Percentiles rank a stretch among this genome's conserved stretches.
phyloP scores from a whole-genome alignment of 2,888 invertebrate species.

The Drosophila multiciliata region DNA sequence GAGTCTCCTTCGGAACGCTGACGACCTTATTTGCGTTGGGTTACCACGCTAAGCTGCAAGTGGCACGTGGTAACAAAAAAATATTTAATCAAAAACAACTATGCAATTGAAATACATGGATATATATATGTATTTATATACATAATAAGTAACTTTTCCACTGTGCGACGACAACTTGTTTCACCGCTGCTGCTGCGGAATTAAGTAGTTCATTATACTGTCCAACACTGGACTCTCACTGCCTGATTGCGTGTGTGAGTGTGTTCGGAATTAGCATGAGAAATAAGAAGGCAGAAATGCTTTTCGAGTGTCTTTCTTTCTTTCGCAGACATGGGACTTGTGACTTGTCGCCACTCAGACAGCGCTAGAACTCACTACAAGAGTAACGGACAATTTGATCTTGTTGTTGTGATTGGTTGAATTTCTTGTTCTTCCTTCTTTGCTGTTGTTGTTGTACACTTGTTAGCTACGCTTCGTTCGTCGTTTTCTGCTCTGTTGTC shows the following conservation, averaged over 20 bases:
- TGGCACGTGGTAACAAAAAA: slow-evolving; percentile 59
- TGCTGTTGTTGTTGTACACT: slow-evolving; percentile 42
- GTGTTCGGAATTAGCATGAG: slow-evolving; percentile 64
- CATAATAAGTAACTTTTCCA: slow-evolving; percentile 32
- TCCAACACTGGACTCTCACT: slow-evolving; percentile 39
- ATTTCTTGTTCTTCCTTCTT: slow-evolving; percentile 4
- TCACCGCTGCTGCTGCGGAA: slow-evolving; percentile 42
- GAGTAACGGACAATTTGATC: slow-evolving; percentile 41
- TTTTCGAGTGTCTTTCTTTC: slow-evolving; percentile 20
- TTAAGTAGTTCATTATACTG: slow-evolving; percentile 75
- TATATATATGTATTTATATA: slow-evolving; percentile 2
- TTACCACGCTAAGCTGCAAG: slow-evolving; percentile 64
- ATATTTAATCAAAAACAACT: slow-evolving; percentile 22
- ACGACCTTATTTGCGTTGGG: slow-evolving; percentile 49
- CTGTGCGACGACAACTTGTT: slow-evolving; percentile 67
- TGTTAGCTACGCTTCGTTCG: slow-evolving; percentile 54
- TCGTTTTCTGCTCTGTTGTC: slow-evolving; percentile 15
- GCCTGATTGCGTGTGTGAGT: slow-evolving; percentile 16
- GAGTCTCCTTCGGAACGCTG: slow-evolving; percentile 37
- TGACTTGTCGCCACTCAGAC: slow-evolving; percentile 18
- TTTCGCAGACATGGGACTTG: slow-evolving; percentile 34
- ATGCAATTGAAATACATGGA: slow-evolving; percentile 11
- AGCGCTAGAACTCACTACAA: slow-evolving; percentile 36
- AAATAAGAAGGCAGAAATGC: slow-evolving; percentile 56
- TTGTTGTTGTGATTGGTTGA: slow-evolving; percentile 11